Evolutionary conservation across 2,888 invertebrate genomes (phyloP).

Genomic region (Pocota personata): DNA sequence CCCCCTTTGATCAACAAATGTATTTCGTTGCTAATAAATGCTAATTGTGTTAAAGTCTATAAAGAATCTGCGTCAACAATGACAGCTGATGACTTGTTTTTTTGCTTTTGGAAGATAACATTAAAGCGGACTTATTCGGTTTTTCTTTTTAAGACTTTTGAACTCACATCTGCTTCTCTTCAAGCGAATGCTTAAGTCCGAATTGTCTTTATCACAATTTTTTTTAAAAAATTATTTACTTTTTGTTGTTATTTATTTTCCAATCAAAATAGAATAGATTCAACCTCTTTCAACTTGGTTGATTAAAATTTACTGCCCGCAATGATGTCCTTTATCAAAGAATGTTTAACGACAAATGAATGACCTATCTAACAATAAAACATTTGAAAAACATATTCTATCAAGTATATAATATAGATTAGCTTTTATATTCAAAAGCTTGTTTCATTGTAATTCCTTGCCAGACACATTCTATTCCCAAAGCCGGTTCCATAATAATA

Average conservation of each 20-base stretch:
- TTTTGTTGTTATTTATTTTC: neutral
- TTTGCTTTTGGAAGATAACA: too few relatives aligned
- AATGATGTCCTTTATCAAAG: neutral
- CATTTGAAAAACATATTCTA: neutral
- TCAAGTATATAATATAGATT: neutral
- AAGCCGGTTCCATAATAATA: slow-evolving; percentile 7
- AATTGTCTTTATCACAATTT: neutral
- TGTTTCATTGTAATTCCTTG: neutral
- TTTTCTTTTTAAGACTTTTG: too few relatives aligned
- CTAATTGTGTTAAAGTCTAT: too few relatives aligned
- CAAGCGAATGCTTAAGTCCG: too few relatives aligned
- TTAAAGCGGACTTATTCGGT: too few relatives aligned
- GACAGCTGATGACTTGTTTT: too few relatives aligned
- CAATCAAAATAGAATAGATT: neutral
- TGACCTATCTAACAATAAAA: neutral
- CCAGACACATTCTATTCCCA: neutral
- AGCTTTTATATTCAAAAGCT: neutral
- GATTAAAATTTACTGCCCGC: too few relatives aligned
- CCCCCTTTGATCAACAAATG: too few relatives aligned
- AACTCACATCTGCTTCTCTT: too few relatives aligned
- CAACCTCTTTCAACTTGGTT: too few relatives aligned
- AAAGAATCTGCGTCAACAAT: too few relatives aligned
- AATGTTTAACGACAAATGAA: neutral
- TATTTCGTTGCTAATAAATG: too few relatives aligned
- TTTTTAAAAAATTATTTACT: neutral